These are phyloP conservation scores for Ashinkailepas kermadecensis DNA, from an alignment of 2,888 invertebrate genomes.

Conservation along the genomic window DNA sequence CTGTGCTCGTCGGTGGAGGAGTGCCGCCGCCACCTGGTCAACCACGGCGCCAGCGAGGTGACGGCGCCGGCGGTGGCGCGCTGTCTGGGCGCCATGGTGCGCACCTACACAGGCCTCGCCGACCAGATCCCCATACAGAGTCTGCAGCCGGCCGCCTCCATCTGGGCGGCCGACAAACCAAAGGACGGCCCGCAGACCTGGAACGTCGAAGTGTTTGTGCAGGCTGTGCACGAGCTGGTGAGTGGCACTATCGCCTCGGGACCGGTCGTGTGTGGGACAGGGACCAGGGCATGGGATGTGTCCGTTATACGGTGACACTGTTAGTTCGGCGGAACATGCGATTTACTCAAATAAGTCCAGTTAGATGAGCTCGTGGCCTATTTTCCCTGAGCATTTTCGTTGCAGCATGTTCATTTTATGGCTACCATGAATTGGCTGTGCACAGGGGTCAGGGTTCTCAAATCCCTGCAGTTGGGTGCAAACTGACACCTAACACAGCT, in stretches of 20 bases:
- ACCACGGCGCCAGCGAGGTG: slow-evolving; percentile 63
- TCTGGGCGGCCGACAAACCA: slow-evolving; percentile 27
- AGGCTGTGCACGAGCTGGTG: slow-evolving; percentile 80
- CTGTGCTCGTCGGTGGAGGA: slow-evolving; percentile 81
- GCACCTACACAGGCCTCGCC: slow-evolving; percentile 66
- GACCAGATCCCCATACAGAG: slow-evolving; percentile 27
- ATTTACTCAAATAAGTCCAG: too few relatives aligned
- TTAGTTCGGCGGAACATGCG: too few relatives aligned
- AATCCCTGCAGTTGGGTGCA: too few relatives aligned
- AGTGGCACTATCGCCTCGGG: slow-evolving; percentile 35
- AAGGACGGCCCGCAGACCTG: slow-evolving; percentile 54
- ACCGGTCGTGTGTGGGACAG: too few relatives aligned
- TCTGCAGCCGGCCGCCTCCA: slow-evolving; percentile 19
- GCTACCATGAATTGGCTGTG: too few relatives aligned
- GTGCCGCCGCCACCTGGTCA: slow-evolving; percentile 74
- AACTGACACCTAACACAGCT: too few relatives aligned
- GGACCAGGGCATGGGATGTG: too few relatives aligned
- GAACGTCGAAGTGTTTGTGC: slow-evolving; percentile 90
- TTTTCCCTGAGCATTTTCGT: too few relatives aligned
- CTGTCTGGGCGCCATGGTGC: slow-evolving; percentile 76
- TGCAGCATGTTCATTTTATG: too few relatives aligned
- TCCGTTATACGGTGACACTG: too few relatives aligned
- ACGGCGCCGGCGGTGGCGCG: slow-evolving; percentile 76
- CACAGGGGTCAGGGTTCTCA: too few relatives aligned
- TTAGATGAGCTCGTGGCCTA: too few relatives aligned